Base-by-base conservation (phyloP, 2,888 invertebrate genomes). In the Griposia aprilina region DNA sequence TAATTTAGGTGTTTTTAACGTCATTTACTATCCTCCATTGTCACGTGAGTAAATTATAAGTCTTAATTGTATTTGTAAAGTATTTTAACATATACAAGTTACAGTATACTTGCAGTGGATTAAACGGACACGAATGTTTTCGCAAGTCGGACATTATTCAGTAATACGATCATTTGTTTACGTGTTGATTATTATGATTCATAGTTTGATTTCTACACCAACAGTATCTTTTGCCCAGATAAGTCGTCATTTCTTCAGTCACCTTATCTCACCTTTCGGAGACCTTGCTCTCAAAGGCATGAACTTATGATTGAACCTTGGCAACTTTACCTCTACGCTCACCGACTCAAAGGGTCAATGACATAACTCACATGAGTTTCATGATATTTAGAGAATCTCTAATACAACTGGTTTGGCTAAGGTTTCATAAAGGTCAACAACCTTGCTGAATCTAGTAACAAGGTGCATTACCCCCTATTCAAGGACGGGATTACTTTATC, bases 201-300 rank as follows among this genome's bases (percentile, higher is more conserved):
- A 74, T 69, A 17, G 15, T 71, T 63, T 48, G 60, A 77, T 68
- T 60, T 77, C 52, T 30, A 65, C n/a, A 72, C 6, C 45, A 74
- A 74, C 74, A 60, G 41, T 48, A 60, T 63, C 2, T 84, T 73
- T 68, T 52, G 74, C 17, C 1, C 23, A 50, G 36, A 62, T 66
- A 66, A 20, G 8, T 45, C 55, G 60, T 67, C n/a, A 60, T 80
- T 80, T 73, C 70, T 77, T 63, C 17, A 67, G 70, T 74, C 57
- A 71, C 36, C 73, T 81, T 71, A 81, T 67, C 50, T 75, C 57
- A 55, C 76, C 76, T 79, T 79, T 76, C 23, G 13, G 70, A 80
- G 77, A 80, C 86, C 72, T 85, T 85, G 80, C 30, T 80, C 66
- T 63, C 55, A 82, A 82, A 74, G 84, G 65, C 30, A 77, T 66